phyloP scores from a whole-genome alignment of 2,797 vertebrate genomes.

The Coendou prehensilis region DNA sequence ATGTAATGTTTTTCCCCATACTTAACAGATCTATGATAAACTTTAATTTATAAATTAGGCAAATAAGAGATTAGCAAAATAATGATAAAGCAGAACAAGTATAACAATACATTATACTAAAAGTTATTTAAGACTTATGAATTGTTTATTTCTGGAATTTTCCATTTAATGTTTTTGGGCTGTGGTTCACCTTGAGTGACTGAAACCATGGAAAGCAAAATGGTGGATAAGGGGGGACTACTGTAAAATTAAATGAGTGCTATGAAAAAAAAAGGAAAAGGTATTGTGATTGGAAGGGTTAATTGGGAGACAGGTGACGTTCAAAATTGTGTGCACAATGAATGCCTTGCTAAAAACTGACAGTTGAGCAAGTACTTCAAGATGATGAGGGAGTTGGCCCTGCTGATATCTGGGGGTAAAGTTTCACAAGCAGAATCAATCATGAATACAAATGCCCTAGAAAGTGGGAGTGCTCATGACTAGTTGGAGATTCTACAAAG shows the following conservation, averaged over 20 bases:
- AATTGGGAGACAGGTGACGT: not conserved
- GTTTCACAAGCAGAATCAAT: not conserved
- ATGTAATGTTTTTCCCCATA: not conserved
- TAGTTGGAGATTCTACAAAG: not conserved
- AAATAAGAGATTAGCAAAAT: not conserved
- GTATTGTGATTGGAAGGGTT: not conserved
- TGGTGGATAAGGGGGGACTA: not conserved
- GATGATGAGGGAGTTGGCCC: not conserved
- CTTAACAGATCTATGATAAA: not conserved
- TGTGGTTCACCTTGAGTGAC: not conserved
- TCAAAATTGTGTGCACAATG: slow-evolving; percentile 36
- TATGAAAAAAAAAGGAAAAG: not conserved
- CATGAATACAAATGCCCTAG: not conserved
- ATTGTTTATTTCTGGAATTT: not conserved
- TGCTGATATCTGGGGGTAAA: slow-evolving; percentile 7
- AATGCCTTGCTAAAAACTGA: not conserved
- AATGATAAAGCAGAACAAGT: not conserved
- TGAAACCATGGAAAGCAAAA: not conserved
- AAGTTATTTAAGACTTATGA: not conserved
- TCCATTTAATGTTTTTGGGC: not conserved
- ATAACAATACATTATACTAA: not conserved
- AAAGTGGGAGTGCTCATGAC: not conserved
- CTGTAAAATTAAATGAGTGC: slow-evolving; percentile 1
- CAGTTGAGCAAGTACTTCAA: not conserved
- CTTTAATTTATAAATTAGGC: not conserved